Evolutionary conservation across 1,140 invertebrate genomes (phyloP), one percentile per base, ranked within the genome.

Genomic region (Aethina tumida): DNA sequence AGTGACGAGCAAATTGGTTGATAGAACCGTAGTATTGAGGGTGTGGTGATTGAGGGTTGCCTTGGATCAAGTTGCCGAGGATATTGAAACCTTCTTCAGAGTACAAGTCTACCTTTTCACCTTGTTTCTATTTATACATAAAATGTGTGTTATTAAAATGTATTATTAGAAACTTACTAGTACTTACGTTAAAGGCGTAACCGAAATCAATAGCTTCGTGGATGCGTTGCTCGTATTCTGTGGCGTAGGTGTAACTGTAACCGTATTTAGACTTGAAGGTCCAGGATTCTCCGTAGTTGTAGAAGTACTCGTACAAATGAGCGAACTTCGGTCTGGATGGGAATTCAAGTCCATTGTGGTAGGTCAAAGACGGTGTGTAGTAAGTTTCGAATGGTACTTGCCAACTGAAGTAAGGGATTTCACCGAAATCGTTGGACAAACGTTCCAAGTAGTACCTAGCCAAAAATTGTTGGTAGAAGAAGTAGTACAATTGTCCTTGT

Each of bases 361-460:
- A 75, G 24, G 59, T 61, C 38, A 83, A 52, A 19, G 74, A 71
- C 25, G 79, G 73, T 33, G 70, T 67, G 59, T 74, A 84, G 15
- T 78, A 78, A 25, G 73, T 65, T 13, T 71, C 50, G 41, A 75
- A 58, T 8, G 68, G 52, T 21, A 63, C 60, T 47, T 70, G 61
- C 56, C 65, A 73, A 45, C 68, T 65, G 46, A 79, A 62, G 7
- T 66, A 60, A 5, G 68, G 63, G 33, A 80, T 70, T 42, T 76
- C 71, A 25, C 69, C 72, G 14, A 76, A 52, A 21, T 68, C 69
- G 39, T 78, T 71, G 5, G 75, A 72, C 22, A 80, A 49, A 49
- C 77, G 70, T 54, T 84, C 78, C 56, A 80, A 54, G 41, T 79
- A 71, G 59, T 81, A 82, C 43, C 75, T 71, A 21, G 66, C 60